These are phyloP conservation scores for Etheostoma spectabile DNA, from an alignment of 2,113 vertebrate species.

Conservation along the genomic window DNA sequence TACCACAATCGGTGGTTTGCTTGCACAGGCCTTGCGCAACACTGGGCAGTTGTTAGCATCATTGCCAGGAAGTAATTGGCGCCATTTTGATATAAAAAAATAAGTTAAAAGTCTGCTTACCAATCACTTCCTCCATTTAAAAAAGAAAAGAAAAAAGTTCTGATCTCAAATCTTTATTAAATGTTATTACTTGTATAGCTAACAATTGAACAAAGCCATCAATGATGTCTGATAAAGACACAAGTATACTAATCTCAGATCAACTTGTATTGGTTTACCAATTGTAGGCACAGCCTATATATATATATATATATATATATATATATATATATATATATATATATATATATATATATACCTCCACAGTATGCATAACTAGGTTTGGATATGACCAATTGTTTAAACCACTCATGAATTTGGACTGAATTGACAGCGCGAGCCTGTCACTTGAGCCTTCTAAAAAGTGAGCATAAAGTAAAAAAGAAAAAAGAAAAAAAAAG, in stretches of 20 bases:
- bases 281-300: not conserved
- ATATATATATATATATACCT: no score
- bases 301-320: no score
- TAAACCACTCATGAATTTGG: not conserved
- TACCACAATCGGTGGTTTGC: not conserved
- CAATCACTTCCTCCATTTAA: not conserved
- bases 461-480: not conserved
- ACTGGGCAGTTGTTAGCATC: not conserved
- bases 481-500: not conserved
- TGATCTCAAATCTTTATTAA: not conserved
- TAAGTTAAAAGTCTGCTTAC: not conserved
- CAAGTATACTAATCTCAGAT: not conserved
- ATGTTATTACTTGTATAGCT: not conserved
- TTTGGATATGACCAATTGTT: not conserved
- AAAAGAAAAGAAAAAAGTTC: not conserved
- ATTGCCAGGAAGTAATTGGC: not conserved
- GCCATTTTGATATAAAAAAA: constrained; percentile 4
- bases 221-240: not conserved
- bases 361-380: no score
- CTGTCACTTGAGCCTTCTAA: not conserved
- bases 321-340: no score
- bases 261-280: not conserved
- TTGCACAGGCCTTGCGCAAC: not conserved
- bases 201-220: not conserved
- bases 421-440: not conserved